These are phyloP conservation scores for Tachypleus tridentatus DNA, from an alignment of 1,140 invertebrate genomes.

Conservation along the genomic window DNA sequence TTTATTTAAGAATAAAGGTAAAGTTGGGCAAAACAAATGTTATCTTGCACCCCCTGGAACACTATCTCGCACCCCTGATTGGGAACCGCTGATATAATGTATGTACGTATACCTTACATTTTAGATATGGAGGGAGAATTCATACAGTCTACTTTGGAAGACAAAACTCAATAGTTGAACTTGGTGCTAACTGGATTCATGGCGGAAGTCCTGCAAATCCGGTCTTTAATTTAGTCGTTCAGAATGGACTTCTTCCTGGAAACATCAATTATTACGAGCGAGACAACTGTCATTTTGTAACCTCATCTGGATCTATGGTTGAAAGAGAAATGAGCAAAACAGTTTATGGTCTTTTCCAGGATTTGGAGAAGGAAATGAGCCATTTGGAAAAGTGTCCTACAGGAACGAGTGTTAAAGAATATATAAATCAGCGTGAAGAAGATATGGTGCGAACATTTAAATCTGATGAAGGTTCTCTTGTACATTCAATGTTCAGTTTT, in stretches of 20 bases:
- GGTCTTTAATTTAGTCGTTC: constrained; percentile 42
- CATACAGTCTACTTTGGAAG: constrained; percentile 31
- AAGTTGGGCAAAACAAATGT: no score
- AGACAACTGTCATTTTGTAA: constrained; percentile 36
- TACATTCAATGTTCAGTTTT: constrained; percentile 76
- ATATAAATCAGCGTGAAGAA: constrained; percentile 66
- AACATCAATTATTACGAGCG: constrained; percentile 1
- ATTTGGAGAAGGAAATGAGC: constrained; percentile 79
- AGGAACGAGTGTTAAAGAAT: constrained; percentile 76
- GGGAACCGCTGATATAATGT: no score
- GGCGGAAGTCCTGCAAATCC: constrained; percentile 57
- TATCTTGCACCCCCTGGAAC: no score
- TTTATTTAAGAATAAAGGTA: no score
- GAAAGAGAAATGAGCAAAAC: constrained; percentile 78
- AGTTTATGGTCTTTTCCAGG: constrained; percentile 68
- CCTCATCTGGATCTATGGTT: not conserved
- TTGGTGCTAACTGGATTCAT: constrained; percentile 83
- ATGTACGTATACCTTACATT: no score
- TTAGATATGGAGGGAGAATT: constrained; percentile 54
- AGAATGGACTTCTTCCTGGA: constrained; percentile 12
- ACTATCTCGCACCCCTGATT: no score
- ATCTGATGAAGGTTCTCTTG: constrained; percentile 57
- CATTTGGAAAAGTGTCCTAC: constrained; percentile 65
- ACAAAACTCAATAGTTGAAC: constrained; percentile 41
- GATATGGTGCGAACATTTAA: constrained; percentile 65